phyloP scores from a whole-genome alignment of 1,140 invertebrate species.

The Solen grandis region DNA sequence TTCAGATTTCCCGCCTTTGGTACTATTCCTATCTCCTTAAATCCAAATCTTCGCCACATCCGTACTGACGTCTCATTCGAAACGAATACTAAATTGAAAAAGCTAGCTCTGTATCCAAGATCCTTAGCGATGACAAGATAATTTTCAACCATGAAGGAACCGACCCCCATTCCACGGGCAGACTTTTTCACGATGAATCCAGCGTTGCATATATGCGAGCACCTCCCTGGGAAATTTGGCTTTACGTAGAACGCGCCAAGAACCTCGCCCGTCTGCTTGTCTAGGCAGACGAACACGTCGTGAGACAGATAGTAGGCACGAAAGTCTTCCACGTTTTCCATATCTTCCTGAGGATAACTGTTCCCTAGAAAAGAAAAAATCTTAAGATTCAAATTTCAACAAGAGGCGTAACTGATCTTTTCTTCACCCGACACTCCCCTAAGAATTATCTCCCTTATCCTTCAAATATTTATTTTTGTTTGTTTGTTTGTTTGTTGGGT shows the following conservation, averaged over 20 bases:
- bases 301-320: constrained; percentile 67
- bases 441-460: no score
- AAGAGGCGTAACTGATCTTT: no score
- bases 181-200: constrained; percentile 63
- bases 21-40: constrained; percentile 67
- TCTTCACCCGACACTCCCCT: no score
- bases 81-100: constrained; percentile 73
- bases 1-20: constrained; percentile 71
- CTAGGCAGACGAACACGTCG: constrained; percentile 63
- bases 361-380: constrained; percentile 29
- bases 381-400: background rate
- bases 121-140: constrained; percentile 59
- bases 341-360: constrained; percentile 69
- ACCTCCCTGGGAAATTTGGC: constrained; percentile 73
- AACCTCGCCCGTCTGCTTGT: constrained; percentile 34
- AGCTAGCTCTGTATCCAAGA: constrained; percentile 60
- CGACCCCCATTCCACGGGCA: constrained; percentile 62
- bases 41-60: constrained; percentile 68
- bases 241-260: constrained; percentile 72
- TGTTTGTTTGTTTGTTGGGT: no score
- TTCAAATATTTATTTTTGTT: no score
- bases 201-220: constrained; percentile 69
- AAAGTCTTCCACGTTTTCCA: constrained; percentile 61
- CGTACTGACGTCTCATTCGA: constrained; percentile 60
- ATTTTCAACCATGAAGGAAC: constrained; percentile 60